These are phyloP conservation scores for Hypothenemus hampei DNA, from an alignment of 1,140 invertebrate genomes.

Conservation along the genomic window DNA sequence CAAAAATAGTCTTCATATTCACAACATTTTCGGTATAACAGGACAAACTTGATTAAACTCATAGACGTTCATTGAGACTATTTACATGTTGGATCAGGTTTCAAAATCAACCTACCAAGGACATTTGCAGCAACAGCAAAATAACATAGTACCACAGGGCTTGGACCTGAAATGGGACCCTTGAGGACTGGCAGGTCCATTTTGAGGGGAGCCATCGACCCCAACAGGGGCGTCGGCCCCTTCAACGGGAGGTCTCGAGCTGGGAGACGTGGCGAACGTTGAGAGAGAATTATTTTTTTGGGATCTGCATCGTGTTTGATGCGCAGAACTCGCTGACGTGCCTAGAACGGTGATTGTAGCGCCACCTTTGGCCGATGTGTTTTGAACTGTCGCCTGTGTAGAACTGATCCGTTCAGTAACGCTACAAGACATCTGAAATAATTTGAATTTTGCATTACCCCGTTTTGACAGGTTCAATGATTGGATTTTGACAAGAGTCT, in stretches of 20 bases:
- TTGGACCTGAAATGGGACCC: slow-evolving; percentile 41
- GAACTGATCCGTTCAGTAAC: slow-evolving; percentile 41
- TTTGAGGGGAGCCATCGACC: slow-evolving; percentile 27
- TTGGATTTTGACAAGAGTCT: too few species aligned
- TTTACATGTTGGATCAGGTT: neutral
- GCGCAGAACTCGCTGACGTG: slow-evolving; percentile 2
- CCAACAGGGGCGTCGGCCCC: slow-evolving; percentile 20
- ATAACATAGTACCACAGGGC: slow-evolving; percentile 62
- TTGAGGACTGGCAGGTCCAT: slow-evolving; percentile 30
- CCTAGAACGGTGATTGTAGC: slow-evolving; percentile 3
- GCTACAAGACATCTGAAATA: slow-evolving; percentile 46
- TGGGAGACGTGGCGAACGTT: slow-evolving; percentile 37
- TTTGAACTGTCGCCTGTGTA: slow-evolving; percentile 25
- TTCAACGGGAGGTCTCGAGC: slow-evolving; percentile 32
- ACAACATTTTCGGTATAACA: too few species aligned
- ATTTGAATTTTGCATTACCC: too few species aligned
- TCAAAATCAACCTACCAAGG: slow-evolving; percentile 56
- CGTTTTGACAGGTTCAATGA: too few species aligned
- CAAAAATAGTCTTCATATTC: too few species aligned
- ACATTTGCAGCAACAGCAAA: slow-evolving; percentile 69
- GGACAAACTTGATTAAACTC: too few species aligned
- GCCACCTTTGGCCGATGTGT: slow-evolving; percentile 8
- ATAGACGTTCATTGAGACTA: too few species aligned
- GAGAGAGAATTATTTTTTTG: slow-evolving; percentile 11
- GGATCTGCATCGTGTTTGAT: slow-evolving; percentile 9